Evolutionary conservation across 1,140 invertebrate genomes (phyloP).

Genomic region (Saccostrea cuccullata): DNA sequence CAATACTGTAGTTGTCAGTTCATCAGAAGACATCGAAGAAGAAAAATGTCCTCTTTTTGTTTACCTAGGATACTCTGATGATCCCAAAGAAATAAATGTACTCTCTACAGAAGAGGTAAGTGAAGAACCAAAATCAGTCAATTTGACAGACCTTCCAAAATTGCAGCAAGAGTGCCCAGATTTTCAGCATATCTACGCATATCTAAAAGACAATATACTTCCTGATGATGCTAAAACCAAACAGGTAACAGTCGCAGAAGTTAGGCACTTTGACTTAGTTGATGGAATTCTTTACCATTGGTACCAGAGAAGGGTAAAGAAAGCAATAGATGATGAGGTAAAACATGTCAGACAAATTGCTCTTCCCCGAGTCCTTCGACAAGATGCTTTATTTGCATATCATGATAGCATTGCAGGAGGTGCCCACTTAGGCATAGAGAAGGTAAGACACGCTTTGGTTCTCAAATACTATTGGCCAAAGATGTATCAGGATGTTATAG

Average conservation of each 20-base stretch:
- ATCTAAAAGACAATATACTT: constrained; percentile 40
- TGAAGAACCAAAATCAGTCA: too few relatives aligned
- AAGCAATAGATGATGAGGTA: constrained; percentile 19
- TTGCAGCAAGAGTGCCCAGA: constrained; percentile 47
- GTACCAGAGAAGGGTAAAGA: constrained; percentile 48
- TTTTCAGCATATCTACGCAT: constrained; percentile 49
- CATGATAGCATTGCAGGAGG: constrained; percentile 57
- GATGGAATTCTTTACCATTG: constrained; percentile 56
- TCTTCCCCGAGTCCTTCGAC: constrained; percentile 51
- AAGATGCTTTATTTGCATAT: constrained; percentile 47
- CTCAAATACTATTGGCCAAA: constrained; percentile 53
- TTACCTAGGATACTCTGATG: too few relatives aligned
- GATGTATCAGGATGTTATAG: constrained; percentile 49
- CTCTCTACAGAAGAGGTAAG: too few relatives aligned
- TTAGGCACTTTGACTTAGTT: constrained; percentile 51
- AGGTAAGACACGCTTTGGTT: constrained; percentile 31
- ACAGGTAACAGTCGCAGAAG: constrained; percentile 43
- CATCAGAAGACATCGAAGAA: too few relatives aligned
- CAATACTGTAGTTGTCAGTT: too few relatives aligned
- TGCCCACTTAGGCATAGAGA: constrained; percentile 52
- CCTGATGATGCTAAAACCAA: constrained; percentile 47
- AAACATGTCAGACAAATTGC: constrained; percentile 41
- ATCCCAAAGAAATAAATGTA: too few relatives aligned
- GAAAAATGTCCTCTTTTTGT: too few relatives aligned
- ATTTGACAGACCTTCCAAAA: not conserved